Conservation (phyloP, 2,888 invertebrate species). For the Petrolisthes manimaculis region DNA sequence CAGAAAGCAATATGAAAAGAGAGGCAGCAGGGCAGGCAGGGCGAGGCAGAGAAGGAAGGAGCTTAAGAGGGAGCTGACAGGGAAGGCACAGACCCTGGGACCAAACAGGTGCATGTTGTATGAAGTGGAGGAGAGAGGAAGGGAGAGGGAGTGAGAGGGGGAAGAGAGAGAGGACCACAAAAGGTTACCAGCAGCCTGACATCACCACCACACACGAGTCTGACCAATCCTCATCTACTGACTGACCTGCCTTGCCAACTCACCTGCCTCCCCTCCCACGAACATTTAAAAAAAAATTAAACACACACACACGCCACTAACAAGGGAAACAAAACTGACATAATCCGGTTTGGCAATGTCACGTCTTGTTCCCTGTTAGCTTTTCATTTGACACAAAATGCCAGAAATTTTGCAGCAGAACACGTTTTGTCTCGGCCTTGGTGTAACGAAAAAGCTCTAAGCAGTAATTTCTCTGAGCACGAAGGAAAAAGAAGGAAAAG, state of each 20-base stretch:
- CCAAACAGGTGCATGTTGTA: neutral
- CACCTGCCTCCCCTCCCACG: no score
- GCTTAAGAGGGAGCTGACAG: constrained; percentile 2
- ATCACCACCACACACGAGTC: neutral
- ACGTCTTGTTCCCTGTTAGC: no score
- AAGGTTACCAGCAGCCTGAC: neutral
- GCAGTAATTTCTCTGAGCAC: neutral
- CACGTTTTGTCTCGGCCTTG: neutral
- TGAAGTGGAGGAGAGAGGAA: neutral
- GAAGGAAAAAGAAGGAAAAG: neutral
- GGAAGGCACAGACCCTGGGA: constrained; percentile 20
- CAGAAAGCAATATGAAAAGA: neutral
- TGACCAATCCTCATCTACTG: no score
- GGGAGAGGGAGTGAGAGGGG: neutral
- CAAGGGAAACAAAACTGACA: neutral
- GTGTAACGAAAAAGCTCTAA: neutral
- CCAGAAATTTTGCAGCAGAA: neutral
- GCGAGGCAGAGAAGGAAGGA: constrained; percentile 7
- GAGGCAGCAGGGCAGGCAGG: constrained; percentile 4
- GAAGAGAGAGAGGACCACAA: neutral
- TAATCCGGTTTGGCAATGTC: no score
- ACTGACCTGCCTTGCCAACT: no score
- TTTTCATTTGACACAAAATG: neutral
- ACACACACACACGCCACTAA: neutral
- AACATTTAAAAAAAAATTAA: neutral